Conservation (phyloP, 2,888 invertebrate species). For the Rhabditoides inermis region DNA sequence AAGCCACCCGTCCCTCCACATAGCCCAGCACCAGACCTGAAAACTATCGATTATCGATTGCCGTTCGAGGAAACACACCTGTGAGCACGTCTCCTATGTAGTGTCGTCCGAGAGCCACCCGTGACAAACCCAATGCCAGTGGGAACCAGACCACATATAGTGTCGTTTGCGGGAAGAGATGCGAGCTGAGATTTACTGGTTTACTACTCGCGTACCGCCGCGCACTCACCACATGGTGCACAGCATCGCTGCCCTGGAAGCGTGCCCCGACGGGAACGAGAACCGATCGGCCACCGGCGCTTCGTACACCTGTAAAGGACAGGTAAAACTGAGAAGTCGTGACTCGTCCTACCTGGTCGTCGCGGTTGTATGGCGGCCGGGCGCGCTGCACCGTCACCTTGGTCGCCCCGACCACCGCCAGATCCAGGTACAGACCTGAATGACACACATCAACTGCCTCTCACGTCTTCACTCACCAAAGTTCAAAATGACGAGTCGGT, state of each 20-base stretch:
- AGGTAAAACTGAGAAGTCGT: too few species aligned
- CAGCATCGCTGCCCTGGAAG: conserved; percentile 73
- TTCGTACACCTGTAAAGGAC: conserved; percentile 24
- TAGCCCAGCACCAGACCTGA: too few species aligned
- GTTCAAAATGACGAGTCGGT: too few species aligned
- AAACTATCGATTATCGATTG: too few species aligned
- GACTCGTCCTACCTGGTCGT: conserved; percentile 40
- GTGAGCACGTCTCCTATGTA: conserved; percentile 74
- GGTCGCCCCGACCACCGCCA: conserved; percentile 32
- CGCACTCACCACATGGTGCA: conserved; percentile 57
- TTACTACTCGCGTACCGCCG: too few species aligned
- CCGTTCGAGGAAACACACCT: too few species aligned
- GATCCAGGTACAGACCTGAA: conserved; percentile 40
- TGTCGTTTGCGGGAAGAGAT: too few species aligned
- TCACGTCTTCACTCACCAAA: too few species aligned
- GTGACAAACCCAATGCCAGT: conserved; percentile 68
- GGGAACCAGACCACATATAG: too few species aligned
- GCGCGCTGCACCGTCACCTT: conserved; percentile 35
- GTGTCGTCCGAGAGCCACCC: conserved; percentile 76
- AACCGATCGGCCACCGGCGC: conserved; percentile 65
- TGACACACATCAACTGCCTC: too few species aligned
- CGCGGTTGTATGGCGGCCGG: conserved; percentile 33
- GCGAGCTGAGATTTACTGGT: too few species aligned
- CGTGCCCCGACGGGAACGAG: conserved; percentile 88
- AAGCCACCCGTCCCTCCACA: too few species aligned